phyloP scores from a whole-genome alignment of 2,888 invertebrate species.

The Ctenicera cuprea region DNA sequence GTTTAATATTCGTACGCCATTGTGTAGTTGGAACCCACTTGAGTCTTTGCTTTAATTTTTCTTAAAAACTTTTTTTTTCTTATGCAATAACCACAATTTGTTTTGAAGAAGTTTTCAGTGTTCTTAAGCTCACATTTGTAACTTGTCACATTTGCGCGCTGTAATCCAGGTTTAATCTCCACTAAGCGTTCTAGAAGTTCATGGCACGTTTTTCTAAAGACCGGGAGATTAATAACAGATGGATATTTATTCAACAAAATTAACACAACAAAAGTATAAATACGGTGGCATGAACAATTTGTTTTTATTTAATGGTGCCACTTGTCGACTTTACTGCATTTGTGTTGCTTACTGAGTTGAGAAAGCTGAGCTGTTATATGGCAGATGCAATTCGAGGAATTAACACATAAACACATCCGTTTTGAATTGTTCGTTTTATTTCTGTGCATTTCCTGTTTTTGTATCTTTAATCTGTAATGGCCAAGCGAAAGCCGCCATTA shows the following conservation, averaged over 20 bases:
- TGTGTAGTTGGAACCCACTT: background rate
- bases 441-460: slow-evolving; percentile 47
- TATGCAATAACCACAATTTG: background rate
- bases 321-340: slow-evolving; percentile 37
- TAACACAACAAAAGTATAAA: slow-evolving; percentile 35
- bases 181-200: slow-evolving; percentile 13
- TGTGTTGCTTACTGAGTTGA: slow-evolving; percentile 29
- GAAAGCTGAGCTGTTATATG: slow-evolving; percentile 38
- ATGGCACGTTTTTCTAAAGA: slow-evolving; percentile 25
- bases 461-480: slow-evolving; percentile 33
- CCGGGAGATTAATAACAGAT: slow-evolving; percentile 29
- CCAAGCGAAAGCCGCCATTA: background rate
- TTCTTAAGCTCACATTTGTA: slow-evolving; percentile 16
- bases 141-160: slow-evolving; percentile 4
- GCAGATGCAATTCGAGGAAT: slow-evolving; percentile 46
- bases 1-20: background rate
- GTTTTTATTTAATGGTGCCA: slow-evolving; percentile 34
- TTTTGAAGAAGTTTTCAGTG: slow-evolving; percentile 1
- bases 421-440: slow-evolving; percentile 41
- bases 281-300: slow-evolving; percentile 34
- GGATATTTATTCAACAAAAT: slow-evolving; percentile 29
- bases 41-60: background rate
- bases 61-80: background rate
- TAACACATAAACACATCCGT: slow-evolving; percentile 51
- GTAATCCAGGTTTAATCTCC: slow-evolving; percentile 15